Conservation (phyloP, 1,140 invertebrate genomes). For the Sesamia nonagrioides region DNA sequence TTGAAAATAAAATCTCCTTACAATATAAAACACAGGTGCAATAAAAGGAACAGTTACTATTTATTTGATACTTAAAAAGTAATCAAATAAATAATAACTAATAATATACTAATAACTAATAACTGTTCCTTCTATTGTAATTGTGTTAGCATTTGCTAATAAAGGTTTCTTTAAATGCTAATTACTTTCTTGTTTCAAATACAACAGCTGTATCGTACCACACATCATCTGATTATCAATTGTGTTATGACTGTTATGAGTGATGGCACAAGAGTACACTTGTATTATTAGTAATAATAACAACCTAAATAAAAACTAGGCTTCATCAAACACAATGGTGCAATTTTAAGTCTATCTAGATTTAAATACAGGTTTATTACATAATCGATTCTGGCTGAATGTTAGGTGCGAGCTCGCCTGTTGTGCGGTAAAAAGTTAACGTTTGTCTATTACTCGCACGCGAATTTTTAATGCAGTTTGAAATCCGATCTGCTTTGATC, state of each 20-base stretch:
- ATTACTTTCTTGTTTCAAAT: neutral
- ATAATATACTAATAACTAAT: too few species aligned
- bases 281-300: slow-evolving; percentile 21
- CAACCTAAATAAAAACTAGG: slow-evolving; percentile 54
- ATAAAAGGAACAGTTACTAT: neutral
- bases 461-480: slow-evolving; percentile 5
- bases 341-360: slow-evolving; percentile 53
- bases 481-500: neutral
- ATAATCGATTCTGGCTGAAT: slow-evolving; percentile 44
- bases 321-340: slow-evolving; percentile 53
- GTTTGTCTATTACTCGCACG: slow-evolving; percentile 1
- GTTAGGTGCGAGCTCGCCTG: slow-evolving; percentile 14
- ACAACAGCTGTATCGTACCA: neutral
- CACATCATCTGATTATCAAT: neutral
- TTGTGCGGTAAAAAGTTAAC: slow-evolving; percentile 39
- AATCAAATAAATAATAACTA: too few species aligned
- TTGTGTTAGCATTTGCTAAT: too few species aligned
- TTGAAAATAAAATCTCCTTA: neutral
- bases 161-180: neutral
- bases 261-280: slow-evolving; percentile 35
- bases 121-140: too few species aligned
- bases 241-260: slow-evolving; percentile 4
- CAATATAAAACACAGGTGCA: neutral
- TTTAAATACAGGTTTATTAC: slow-evolving; percentile 50
- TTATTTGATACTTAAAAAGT: slow-evolving; percentile 4